Evolutionary conservation across 2,113 vertebrate species (phyloP), one percentile per base, ranked within the genome.

Genomic region (Himantopus leucocephalus): DNA sequence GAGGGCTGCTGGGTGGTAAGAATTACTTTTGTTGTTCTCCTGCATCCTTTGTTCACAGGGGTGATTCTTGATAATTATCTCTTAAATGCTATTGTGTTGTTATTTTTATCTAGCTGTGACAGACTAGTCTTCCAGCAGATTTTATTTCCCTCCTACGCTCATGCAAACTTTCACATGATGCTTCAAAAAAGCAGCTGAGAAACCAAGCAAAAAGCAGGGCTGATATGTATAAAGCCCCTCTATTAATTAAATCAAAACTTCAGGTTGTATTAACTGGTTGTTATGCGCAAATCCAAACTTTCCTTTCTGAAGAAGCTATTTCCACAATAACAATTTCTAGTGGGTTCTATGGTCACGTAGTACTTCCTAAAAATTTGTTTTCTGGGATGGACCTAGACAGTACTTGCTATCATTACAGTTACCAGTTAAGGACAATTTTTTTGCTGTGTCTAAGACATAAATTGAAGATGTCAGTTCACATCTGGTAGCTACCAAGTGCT

Each of bases 61-160:
- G 18, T n/a, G 34, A 37, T 92, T 19, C 56, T 84, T 92, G 60
- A 82, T 94, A 58, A 94, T 94, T 94, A 56, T 59, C 45, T 55
- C 29, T 70, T 56, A 68, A 72, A n/a, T 78, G 41, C 56, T 52
- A 81, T 15, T 32, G 29, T 92, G 71, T 34, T 90, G 92, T 94
- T 93, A 85, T 92, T 93, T 95, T 94, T 96, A 79, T 87, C 48
- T 41, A 73, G 62, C 86, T 92, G 45, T 91, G 89, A 68, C 86
- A 95, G 86, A 94, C 83, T 68, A 86, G 77, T 90, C 71, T 93
- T 94, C 62, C 82, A 85, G 72, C 62, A 91, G 53, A 75, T 93
- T 81, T 93, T 87, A 30, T 91, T 91, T 93, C 52, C 77, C n/a
- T 89, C 94, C 88, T 91, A 85, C 92, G 17, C 22, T n/a, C 52